Evolutionary conservation across 2,113 vertebrate species (phyloP).

Genomic region (Microtus ochrogaster): DNA sequence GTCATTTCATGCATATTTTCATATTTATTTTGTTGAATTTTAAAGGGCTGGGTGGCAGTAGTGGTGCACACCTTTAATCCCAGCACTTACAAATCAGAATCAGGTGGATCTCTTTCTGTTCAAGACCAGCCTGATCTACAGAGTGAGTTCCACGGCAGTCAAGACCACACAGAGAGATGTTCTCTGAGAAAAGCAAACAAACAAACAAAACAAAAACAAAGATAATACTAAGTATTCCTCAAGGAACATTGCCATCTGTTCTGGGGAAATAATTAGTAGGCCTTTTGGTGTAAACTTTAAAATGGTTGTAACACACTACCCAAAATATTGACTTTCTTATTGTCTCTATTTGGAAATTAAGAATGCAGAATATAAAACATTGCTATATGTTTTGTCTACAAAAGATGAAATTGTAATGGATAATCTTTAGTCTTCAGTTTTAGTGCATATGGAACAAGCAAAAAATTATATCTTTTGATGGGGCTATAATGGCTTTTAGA

Average conservation of each 20-base stretch:
- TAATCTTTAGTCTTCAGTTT: background rate
- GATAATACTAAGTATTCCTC: no score
- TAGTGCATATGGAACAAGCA: background rate
- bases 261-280: background rate
- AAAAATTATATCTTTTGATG: background rate
- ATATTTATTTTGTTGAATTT: background rate
- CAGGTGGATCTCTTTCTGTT: no score
- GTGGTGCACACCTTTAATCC: no score
- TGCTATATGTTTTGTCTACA: background rate
- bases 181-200: no score
- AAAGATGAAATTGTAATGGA: background rate
- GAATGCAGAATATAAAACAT: background rate
- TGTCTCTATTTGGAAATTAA: background rate
- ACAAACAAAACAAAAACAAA: no score
- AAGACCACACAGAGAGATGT: no score
- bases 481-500: background rate
- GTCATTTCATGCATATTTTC: background rate
- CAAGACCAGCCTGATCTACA: no score
- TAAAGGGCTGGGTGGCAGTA: background rate
- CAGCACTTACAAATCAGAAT: no score
- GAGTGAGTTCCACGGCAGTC: no score
- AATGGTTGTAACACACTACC: no score
- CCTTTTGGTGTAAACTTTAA: background rate
- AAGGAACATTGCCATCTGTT: background rate
- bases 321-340: background rate